Evolutionary conservation across 2,797 vertebrate genomes (phyloP).

Genomic region (Mormyrus hasselquistii): DNA sequence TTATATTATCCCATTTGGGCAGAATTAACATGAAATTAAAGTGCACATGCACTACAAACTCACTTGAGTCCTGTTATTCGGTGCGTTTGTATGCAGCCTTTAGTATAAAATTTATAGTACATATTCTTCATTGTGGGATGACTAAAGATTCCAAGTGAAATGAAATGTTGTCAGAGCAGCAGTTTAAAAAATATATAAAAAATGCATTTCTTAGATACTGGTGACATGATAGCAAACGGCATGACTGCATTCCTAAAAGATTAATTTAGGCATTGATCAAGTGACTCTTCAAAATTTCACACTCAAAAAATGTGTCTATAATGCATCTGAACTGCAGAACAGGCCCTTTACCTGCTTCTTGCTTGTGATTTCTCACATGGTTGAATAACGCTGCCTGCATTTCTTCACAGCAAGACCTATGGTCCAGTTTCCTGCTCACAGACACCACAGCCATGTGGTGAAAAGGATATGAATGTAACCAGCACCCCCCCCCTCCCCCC

Average conservation of each 20-base stretch:
- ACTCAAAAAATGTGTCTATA: not conserved
- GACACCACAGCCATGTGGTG: not conserved
- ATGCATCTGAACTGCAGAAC: not conserved
- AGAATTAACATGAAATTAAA: constrained; percentile 8
- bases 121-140: not conserved
- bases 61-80: not conserved
- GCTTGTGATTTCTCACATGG: not conserved
- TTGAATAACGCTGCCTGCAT: not conserved
- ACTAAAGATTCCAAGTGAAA: not conserved
- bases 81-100: not conserved
- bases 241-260: not conserved
- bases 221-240: not conserved
- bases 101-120: not conserved
- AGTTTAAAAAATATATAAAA: not conserved
- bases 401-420: constrained; percentile 1
- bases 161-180: not conserved
- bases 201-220: not conserved
- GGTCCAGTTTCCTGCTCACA: not conserved
- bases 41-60: not conserved
- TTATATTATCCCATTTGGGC: not conserved
- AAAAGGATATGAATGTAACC: not conserved
- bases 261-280: not conserved
- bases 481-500: not conserved
- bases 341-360: not conserved
- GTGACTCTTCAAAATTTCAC: not conserved